Base-by-base conservation (phyloP, 2,797 vertebrate species). In the Acanthornis magna region DNA sequence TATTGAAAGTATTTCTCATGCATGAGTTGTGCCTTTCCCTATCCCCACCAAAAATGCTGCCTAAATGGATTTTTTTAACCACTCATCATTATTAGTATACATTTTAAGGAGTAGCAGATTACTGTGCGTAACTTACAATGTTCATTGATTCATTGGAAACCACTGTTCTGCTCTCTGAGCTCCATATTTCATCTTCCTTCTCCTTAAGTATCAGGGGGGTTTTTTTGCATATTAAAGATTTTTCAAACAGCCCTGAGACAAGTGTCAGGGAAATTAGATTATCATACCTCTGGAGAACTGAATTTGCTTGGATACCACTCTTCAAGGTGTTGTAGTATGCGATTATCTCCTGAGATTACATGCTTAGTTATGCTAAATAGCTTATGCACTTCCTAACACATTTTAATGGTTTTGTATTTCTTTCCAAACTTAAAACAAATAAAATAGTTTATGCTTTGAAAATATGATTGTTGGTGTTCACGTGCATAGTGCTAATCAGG, bases 341-440 rank as follows among this genome's bases (percentile, higher is more conserved):
- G 9, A 48, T 89, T 82, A 66, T 82, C 72, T 90, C 51, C 53
- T 75, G 81, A 95, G 50, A 84, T 82, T 91, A 91, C 75, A 77
- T n/a, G 30, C 53, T 91, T 17, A 45, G 16, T 82, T 82, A 61
- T 58, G 10, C 68, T 86, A 88, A 91, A 65, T 20, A 92, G 36
- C 42, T 75, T 86, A 11, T 13, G 26, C 5, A 20, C 71, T 89
- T 89, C 50, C n/a, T 60, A 61, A 85, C 10, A 54, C 6, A 70
- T 85, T 65, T 71, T 51, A 73, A 55, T 1, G 13, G 3, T 5
- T 68, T 74, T 71, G 13, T 58, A 47, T 81, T 88, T 84, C 26
- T 85, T 47, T 70, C 34, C 34, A 77, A 91, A 90, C 19, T 85
- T 68, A 40, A 2, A 71, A 70, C 17, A 80, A 85, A 80, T 51